Base-by-base conservation (phyloP, 2,797 vertebrate species). In the Rhinogobio ventralis region DNA sequence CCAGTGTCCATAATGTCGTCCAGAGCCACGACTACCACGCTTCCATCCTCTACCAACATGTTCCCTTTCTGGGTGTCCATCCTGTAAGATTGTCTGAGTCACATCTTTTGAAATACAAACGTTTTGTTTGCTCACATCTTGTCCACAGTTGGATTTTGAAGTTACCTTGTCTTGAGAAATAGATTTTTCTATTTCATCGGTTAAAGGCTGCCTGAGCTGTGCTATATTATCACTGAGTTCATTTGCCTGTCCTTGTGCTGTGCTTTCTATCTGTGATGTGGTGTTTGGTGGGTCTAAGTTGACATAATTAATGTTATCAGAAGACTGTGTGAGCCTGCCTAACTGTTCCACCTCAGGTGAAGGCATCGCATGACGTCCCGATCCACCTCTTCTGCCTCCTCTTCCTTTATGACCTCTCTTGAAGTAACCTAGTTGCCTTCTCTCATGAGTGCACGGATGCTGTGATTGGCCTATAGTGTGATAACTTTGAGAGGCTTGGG, bases 361-460 rank as follows among this genome's bases (percentile, higher is more conserved):
- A 5, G 85, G 80, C 69, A 87, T 90, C 7, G 82, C 62, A 17
- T 86, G 81, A 84, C 67, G 71, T 19, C 19, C n/a, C 0, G 86
- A 89, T 42, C 84, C 88, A 79, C 89, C 90, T 85, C 83, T 84
- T 13, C 91, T 91, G 88, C 74, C 85, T 30, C 90, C 33, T 45
- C 91, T 89, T 17, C 91, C 93, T 90, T 92, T 92, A 55, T 91
- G 90, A 9, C 68, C 90, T 2, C 91, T 90, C 87, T 87, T 92
- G 3, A 10, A 66, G 19, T 90, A 91, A 77, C 87, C 68, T 14
- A 89, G 92, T 25, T 81, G 88, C 85, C 90, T 90, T n/a, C 89
- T 91, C 30, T 85, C 86, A 10, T 55, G 88, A 46, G 79, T 71
- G 3, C 86, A 89, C 30, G 88, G 84, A 83, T 87, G 90, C 62